Conservation (phyloP, 2,888 invertebrate genomes). For the Ornithoptera alexandrae region DNA sequence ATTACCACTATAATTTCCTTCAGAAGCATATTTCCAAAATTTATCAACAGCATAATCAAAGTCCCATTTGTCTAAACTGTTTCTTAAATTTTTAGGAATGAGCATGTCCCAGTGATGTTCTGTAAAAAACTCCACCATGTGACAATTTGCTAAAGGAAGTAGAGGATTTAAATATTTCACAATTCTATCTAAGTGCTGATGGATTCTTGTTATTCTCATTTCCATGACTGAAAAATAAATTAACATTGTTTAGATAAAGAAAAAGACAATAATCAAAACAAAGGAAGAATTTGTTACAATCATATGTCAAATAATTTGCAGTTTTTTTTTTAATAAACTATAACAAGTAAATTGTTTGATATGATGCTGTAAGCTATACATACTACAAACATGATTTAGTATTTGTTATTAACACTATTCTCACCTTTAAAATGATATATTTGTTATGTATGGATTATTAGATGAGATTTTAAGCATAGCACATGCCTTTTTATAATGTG, state of each 20-base stretch:
- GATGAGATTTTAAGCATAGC: conserved; percentile 82
- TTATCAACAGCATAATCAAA: conserved; percentile 64
- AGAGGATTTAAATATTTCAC: conserved; percentile 80
- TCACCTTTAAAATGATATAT: conserved; percentile 78
- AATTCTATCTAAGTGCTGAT: conserved; percentile 69
- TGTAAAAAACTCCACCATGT: conserved; percentile 84
- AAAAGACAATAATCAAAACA: too few relatives aligned
- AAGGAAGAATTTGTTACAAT: too few relatives aligned
- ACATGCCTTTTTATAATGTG: conserved; percentile 84
- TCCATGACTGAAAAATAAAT: conserved; percentile 42
- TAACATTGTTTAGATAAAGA: background rate
- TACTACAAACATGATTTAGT: too few relatives aligned
- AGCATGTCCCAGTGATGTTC: conserved; percentile 82
- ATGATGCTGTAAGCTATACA: too few relatives aligned
- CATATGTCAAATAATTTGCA: too few relatives aligned
- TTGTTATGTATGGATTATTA: conserved; percentile 76
- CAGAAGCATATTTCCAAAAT: conserved; percentile 66
- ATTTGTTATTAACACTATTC: too few relatives aligned
- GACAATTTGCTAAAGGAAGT: conserved; percentile 84
- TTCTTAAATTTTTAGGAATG: conserved; percentile 77
- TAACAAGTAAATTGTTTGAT: too few relatives aligned
- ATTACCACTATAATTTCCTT: conserved; percentile 33
- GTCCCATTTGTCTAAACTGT: conserved; percentile 67
- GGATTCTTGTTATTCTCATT: conserved; percentile 44
- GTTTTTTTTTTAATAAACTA: too few relatives aligned